Evolutionary conservation across 2,113 vertebrate species (phyloP).

Genomic region (Neolamprologus hecqui): DNA sequence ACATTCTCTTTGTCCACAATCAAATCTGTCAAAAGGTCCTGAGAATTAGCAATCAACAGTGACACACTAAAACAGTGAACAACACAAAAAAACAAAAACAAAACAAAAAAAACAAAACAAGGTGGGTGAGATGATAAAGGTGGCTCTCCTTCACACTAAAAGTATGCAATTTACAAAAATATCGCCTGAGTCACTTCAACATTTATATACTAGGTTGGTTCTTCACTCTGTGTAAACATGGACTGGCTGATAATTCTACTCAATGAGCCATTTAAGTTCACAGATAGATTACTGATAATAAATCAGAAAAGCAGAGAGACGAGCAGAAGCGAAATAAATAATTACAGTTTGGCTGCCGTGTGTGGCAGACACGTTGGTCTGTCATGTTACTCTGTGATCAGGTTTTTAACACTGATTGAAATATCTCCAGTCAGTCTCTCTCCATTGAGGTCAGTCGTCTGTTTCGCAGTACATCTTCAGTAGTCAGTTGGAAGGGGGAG

Average conservation of each 20-base stretch:
- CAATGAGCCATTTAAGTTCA: constrained; percentile 8
- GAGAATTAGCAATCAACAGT: constrained; percentile 32
- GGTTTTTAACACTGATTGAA: not conserved
- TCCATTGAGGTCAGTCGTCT: constrained; percentile 49
- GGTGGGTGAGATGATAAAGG: not conserved
- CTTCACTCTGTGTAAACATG: constrained; percentile 54
- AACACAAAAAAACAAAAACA: not conserved
- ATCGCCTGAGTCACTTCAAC: constrained; percentile 1
- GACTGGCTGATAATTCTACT: constrained; percentile 24
- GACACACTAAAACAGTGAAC: constrained; percentile 8
- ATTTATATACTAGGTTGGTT: not conserved
- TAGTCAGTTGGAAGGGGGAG: not conserved
- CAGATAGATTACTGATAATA: not conserved
- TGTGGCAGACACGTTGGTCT: not conserved
- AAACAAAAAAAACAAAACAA: not conserved
- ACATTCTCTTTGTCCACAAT: constrained; percentile 68
- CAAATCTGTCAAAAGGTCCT: constrained; percentile 57
- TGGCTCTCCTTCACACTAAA: not conserved
- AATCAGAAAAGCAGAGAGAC: constrained; percentile 20
- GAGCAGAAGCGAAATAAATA: constrained; percentile 56
- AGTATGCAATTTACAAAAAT: constrained; percentile 35
- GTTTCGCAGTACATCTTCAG: constrained; percentile 8
- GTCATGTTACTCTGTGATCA: not conserved
- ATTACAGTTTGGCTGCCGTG: constrained; percentile 7
- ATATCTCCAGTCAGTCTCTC: constrained; percentile 14